Base-by-base conservation (phyloP, 2,797 vertebrate genomes). In the Sebastolobus alascanus region DNA sequence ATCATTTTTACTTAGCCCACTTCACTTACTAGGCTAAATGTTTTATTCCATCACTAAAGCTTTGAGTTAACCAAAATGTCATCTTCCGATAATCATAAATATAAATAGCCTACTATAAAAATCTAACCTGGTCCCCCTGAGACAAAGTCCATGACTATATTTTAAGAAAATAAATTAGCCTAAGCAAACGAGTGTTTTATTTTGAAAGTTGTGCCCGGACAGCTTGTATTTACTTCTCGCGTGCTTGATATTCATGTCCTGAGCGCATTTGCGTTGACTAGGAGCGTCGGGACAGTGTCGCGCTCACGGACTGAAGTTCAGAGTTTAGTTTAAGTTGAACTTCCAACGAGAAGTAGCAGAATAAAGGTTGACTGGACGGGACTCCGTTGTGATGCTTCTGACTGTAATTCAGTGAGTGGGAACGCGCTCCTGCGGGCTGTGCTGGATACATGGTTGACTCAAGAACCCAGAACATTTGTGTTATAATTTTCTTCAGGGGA, bases 391-490 rank as follows among this genome's bases (percentile, higher is more conserved):
- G 18, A 46, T 46, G 70, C 54, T 11, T n/a, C 38, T 75, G 71
- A 29, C 20, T 61, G 52, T 55, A 80, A 69, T 80, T 83, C 58
- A 75, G 22, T 84, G 84, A 80, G 8, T 55, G 68, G 81, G 63
- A 80, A 83, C 20, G 87, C 82, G 84, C 87, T 90, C 86, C 82
- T 80, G 64, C 50, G 74, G 56, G 67, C 80, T 82, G 76, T 10
- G 77, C 50, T 73, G 83, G 79, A 85, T 89, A 16, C 65, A 86
- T 85, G 77, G 43, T 88, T 75, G 73, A 82, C 67, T 71, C 35
- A 50, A 58, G 67, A 75, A 56, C 2, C 10, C 67, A 0, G 5
- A 67, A 80, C 75, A 9, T 81, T 40, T 71, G 46, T 72, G 50
- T 52, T 68, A 54, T 38, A 68, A 13, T 80, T 78, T 65, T 1